These are phyloP conservation scores for Fukomys damarensis DNA, from an alignment of 2,113 vertebrate species.

Conservation along the genomic window DNA sequence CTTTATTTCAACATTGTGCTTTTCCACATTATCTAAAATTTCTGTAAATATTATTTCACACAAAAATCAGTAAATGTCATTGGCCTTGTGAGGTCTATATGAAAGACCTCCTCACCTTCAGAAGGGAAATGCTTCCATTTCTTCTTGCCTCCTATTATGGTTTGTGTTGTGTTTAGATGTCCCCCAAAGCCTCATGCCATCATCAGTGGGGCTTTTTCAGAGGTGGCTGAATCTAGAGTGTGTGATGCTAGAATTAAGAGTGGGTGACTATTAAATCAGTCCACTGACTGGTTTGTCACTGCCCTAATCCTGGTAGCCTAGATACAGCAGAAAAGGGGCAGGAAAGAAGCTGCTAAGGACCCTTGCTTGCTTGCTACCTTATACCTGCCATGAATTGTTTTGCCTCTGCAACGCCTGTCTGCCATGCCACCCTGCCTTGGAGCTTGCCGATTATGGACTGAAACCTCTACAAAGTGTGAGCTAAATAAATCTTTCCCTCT, in stretches of 20 bases:
- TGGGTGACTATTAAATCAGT: not conserved
- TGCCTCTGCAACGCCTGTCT: not conserved
- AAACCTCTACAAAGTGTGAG: not conserved
- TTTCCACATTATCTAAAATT: constrained; percentile 7
- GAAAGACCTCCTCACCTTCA: not conserved
- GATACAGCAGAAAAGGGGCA: not conserved
- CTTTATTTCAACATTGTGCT: not conserved
- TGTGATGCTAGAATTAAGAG: too few species aligned
- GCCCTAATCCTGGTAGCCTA: not conserved
- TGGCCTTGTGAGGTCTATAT: not conserved
- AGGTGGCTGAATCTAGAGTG: too few species aligned
- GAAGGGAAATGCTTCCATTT: not conserved
- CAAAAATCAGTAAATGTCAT: not conserved
- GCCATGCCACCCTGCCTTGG: not conserved
- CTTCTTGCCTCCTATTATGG: not conserved
- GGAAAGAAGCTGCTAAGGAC: not conserved
- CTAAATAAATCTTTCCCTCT: not conserved
- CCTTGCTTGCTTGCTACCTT: not conserved
- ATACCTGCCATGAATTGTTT: not conserved
- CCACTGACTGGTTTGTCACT: not conserved
- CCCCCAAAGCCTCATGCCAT: too few species aligned
- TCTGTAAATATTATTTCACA: not conserved
- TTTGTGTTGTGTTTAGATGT: too few species aligned
- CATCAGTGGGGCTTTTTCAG: too few species aligned
- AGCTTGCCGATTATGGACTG: not conserved